Percentiles rank a stretch among this genome's conserved stretches.
Evolutionary conservation across 2,797 vertebrate species (phyloP).

Genomic region (Anableps anableps): DNA sequence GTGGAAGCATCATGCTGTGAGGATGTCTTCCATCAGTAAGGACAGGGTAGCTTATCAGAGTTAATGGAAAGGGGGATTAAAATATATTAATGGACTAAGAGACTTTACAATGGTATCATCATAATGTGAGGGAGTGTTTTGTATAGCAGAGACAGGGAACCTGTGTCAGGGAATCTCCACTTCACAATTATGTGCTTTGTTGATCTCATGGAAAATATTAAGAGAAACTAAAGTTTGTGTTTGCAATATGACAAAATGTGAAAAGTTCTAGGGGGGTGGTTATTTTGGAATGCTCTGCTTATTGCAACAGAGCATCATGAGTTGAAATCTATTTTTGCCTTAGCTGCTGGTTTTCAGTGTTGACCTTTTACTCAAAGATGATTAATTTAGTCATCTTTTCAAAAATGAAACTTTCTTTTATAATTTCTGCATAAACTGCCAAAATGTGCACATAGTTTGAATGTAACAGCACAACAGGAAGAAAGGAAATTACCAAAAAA

Average conservation of each 20-base stretch:
- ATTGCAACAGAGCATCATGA: constrained; percentile 3
- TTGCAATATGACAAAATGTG: background rate
- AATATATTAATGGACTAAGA: background rate
- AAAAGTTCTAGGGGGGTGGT: background rate
- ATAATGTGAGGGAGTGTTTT: background rate
- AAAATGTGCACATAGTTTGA: background rate
- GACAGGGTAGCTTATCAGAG: background rate
- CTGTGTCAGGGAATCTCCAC: background rate
- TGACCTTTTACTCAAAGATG: background rate
- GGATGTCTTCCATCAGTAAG: background rate
- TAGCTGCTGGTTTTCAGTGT: background rate
- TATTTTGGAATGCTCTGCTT: background rate
- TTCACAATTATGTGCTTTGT: background rate
- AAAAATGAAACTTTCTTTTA: background rate
- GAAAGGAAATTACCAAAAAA: background rate
- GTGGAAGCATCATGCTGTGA: background rate
- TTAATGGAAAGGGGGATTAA: background rate
- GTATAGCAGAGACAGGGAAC: background rate
- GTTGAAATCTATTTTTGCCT: constrained; percentile 2
- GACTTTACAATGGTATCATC: no score
- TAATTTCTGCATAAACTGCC: constrained; percentile 12
- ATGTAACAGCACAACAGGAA: background rate
- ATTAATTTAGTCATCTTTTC: background rate
- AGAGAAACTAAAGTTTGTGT: background rate
- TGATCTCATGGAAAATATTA: background rate